Evolutionary conservation across 64 coral and sea anemone genomes (phyloP).

Genomic region (Pachyseris speciosa): DNA sequence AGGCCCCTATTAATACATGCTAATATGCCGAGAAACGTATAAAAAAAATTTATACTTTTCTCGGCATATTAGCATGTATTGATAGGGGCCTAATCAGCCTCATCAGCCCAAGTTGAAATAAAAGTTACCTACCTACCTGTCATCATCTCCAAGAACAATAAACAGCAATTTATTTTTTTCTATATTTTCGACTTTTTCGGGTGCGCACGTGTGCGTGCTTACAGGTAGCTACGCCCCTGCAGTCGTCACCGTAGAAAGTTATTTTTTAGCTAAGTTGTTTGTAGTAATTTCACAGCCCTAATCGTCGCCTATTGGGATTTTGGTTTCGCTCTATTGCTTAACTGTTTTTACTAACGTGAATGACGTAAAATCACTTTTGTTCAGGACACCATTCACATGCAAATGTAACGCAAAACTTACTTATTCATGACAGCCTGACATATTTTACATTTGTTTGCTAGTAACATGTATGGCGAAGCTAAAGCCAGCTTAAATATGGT

Average conservation of each 20-base stretch:
- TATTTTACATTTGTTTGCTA: conserved; percentile 12
- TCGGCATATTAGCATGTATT: no score
- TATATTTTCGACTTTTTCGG: no score
- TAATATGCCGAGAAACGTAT: no score
- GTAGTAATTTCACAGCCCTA: not conserved
- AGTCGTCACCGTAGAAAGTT: not conserved
- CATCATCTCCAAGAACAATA: no score
- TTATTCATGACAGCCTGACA: conserved; percentile 5
- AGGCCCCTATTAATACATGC: no score
- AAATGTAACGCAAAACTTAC: not conserved
- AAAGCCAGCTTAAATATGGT: not conserved
- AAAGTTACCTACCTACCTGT: no score
- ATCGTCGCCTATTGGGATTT: not conserved
- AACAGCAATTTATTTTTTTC: no score
- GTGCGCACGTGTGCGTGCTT: no score
- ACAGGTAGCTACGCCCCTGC: no score
- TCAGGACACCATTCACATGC: not conserved
- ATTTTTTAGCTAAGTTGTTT: not conserved
- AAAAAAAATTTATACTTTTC: no score
- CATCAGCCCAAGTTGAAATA: no score
- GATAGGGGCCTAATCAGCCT: no score
- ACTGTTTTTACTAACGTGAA: not conserved
- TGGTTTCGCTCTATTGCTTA: not conserved
- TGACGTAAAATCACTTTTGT: conserved; percentile 7
- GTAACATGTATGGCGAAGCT: not conserved